phyloP scores from a whole-genome alignment of 2,113 vertebrate genomes.

The Eulemur macaco region DNA sequence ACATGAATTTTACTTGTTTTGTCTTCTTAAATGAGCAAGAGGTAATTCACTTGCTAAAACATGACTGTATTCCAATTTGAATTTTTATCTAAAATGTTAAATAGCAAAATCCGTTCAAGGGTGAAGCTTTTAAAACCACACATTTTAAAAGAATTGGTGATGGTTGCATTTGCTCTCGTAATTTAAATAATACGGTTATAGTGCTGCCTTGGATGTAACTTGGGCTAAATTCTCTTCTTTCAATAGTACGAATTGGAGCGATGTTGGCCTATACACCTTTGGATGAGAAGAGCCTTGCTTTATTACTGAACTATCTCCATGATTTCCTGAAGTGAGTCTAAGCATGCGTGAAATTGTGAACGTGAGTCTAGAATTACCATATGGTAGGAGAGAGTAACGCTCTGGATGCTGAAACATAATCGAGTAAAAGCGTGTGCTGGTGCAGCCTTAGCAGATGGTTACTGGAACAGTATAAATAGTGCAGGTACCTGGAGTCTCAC shows the following conservation, averaged over 20 bases:
- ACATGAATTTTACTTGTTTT: fast-evolving
- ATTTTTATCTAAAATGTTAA: neutral
- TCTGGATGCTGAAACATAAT: neutral
- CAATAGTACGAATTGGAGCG: constrained; percentile 95
- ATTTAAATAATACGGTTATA: neutral
- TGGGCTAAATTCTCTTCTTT: neutral
- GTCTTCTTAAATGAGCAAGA: neutral
- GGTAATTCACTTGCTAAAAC: neutral
- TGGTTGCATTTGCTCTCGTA: neutral
- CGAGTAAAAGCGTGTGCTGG: too few species aligned
- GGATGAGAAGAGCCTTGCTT: constrained; percentile 97
- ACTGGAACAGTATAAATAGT: fast-evolving
- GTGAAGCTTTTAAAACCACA: neutral
- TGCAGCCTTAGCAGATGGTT: too few species aligned
- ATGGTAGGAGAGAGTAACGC: neutral
- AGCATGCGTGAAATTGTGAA: neutral
- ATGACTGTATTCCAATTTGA: neutral
- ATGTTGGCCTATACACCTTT: constrained; percentile 99
- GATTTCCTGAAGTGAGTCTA: constrained; percentile 97
- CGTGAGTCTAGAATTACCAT: neutral
- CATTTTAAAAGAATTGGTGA: neutral
- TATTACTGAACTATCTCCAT: constrained; percentile 97
- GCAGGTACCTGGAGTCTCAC: fast-evolving
- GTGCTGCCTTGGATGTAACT: neutral
- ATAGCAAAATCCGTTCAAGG: neutral